These are phyloP conservation scores for Scaptomyza cyrtandrae DNA, from an alignment of 2,888 invertebrate genomes.

Conservation along the genomic window DNA sequence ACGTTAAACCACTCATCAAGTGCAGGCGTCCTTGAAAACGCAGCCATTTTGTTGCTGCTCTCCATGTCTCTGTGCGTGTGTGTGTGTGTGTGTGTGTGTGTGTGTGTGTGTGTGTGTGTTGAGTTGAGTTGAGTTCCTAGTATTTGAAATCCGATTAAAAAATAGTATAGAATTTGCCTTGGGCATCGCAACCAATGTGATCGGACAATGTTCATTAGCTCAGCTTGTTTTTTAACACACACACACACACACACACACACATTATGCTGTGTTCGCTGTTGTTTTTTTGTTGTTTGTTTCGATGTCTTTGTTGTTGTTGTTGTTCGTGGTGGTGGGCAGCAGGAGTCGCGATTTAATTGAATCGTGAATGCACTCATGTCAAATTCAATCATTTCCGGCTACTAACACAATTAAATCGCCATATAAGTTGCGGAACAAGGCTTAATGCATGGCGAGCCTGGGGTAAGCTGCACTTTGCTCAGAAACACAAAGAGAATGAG, in stretches of 20 bases:
- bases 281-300: neutral
- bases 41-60: neutral
- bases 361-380: slow-evolving; percentile 71
- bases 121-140: neutral
- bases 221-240: too few relatives aligned
- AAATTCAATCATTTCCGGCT: slow-evolving; percentile 69
- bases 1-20: neutral
- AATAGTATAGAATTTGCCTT: slow-evolving; percentile 10
- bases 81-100: neutral
- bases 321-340: too few relatives aligned
- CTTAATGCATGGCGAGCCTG: neutral
- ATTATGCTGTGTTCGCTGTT: slow-evolving; percentile 2
- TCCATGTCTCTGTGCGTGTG: neutral
- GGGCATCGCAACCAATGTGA: slow-evolving; percentile 38
- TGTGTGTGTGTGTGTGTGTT: neutral
- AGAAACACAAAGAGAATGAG: too few relatives aligned
- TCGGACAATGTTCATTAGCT: slow-evolving; percentile 30
- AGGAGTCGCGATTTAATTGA: slow-evolving; percentile 52
- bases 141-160: slow-evolving; percentile 10
- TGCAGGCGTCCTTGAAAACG: neutral
- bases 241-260: too few relatives aligned
- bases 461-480: too few relatives aligned
- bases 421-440: slow-evolving; percentile 59
- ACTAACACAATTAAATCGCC: slow-evolving; percentile 65
- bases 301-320: neutral